phyloP scores from a whole-genome alignment of 2,113 vertebrate genomes.

The Gnathonemus echidnorhynchus region DNA sequence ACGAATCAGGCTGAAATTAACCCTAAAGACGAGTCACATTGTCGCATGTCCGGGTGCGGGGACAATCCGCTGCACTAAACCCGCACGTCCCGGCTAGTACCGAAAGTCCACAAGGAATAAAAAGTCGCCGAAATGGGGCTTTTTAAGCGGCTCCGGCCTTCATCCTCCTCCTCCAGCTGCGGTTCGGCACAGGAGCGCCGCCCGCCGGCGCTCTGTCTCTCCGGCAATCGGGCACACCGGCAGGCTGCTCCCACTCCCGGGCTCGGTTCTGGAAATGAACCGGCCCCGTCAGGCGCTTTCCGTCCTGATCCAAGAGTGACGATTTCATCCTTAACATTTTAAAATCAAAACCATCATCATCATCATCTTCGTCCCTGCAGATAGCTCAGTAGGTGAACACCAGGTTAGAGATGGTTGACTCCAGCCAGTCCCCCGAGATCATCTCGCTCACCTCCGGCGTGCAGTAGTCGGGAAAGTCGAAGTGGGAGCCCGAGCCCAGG shows the following conservation, averaged over 20 bases:
- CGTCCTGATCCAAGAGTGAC: conserved; percentile 14
- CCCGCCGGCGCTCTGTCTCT: neutral
- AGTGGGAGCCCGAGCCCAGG: conserved; percentile 89
- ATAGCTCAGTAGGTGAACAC: conserved; percentile 90
- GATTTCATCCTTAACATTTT: conserved; percentile 33
- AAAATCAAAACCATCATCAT: conserved; percentile 24
- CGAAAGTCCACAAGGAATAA: neutral
- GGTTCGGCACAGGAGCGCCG: neutral
- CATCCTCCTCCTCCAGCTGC: neutral
- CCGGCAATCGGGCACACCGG: conserved; percentile 12
- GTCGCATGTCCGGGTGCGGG: neutral
- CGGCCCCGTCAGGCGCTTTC: conserved; percentile 22
- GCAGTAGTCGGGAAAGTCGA: conserved; percentile 98
- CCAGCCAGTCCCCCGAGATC: conserved; percentile 98
- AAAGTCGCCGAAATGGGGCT: neutral
- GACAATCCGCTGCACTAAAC: neutral
- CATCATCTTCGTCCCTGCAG: neutral
- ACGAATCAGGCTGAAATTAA: conserved; percentile 53
- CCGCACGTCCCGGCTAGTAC: neutral
- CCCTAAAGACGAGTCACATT: conserved; percentile 40
- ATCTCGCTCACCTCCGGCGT: conserved; percentile 98
- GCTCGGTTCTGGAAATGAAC: conserved; percentile 30
- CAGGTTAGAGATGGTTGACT: conserved; percentile 97
- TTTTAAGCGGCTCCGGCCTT: neutral
- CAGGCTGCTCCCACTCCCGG: conserved; percentile 33